phyloP scores from a whole-genome alignment of 2,797 vertebrate genomes.

The Schizothorax lantsangensis region DNA sequence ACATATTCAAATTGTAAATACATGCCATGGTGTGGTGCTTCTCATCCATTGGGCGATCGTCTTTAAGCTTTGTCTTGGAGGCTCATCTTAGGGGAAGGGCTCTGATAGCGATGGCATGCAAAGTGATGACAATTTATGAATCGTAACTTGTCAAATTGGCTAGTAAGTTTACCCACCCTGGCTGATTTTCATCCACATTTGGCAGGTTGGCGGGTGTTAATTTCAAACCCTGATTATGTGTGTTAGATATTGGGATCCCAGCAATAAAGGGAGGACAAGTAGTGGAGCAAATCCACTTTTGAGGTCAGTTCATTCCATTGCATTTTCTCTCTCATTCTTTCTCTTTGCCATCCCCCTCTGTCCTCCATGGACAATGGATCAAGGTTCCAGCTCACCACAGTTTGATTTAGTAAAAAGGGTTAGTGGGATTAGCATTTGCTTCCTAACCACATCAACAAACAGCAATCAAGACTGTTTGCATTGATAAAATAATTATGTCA shows the following conservation, averaged over 20 bases:
- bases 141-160: slow-evolving; percentile 7
- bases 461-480: background rate
- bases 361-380: slow-evolving; percentile 23
- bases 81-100: background rate
- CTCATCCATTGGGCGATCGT: background rate
- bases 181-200: background rate
- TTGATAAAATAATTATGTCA: background rate
- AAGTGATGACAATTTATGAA: background rate
- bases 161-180: background rate
- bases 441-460: slow-evolving; percentile 12
- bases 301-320: slow-evolving; percentile 47
- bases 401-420: slow-evolving; percentile 38
- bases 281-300: slow-evolving; percentile 20
- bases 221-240: slow-evolving; percentile 10
- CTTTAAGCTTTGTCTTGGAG: slow-evolving; percentile 1
- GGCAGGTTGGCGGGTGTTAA: background rate
- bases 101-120: background rate
- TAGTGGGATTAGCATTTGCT: slow-evolving; percentile 35
- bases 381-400: slow-evolving; percentile 60
- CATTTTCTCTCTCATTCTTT: slow-evolving; percentile 30
- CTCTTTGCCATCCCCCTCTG: slow-evolving; percentile 38
- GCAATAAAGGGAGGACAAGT: slow-evolving; percentile 14
- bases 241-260: slow-evolving; percentile 2
- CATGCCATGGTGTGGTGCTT: background rate
- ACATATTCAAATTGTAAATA: background rate